Evolutionary conservation across 2,797 vertebrate genomes (phyloP).

Genomic region (Oryzias dopingdopingensis): DNA sequence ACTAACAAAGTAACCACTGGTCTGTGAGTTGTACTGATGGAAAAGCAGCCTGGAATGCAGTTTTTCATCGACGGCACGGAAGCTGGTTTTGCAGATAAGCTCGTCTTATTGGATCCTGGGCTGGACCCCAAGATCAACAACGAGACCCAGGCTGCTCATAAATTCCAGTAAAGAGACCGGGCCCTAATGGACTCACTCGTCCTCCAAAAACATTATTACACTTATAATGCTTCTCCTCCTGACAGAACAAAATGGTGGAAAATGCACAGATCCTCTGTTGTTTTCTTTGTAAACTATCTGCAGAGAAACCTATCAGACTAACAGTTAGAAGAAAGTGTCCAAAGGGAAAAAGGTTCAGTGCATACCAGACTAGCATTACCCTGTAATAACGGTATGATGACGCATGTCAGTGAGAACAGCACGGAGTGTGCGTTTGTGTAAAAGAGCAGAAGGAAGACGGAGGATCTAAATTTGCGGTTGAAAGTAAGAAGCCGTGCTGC

Average conservation of each 20-base stretch:
- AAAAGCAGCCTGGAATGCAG: not conserved
- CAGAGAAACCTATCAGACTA: constrained; percentile 27
- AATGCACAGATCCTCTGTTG: constrained; percentile 15
- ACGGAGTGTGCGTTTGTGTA: constrained; percentile 1
- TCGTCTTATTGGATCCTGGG: constrained; percentile 40
- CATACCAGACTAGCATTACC: constrained; percentile 43
- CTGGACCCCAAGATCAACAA: constrained; percentile 39
- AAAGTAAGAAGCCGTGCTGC: constrained; percentile 45
- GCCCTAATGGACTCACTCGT: constrained; percentile 20
- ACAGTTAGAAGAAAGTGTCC: constrained; percentile 12
- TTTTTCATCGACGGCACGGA: constrained; percentile 29
- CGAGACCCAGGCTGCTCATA: constrained; percentile 31
- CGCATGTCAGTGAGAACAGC: constrained; percentile 21
- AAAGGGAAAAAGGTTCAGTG: constrained; percentile 21
- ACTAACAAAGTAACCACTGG: not conserved
- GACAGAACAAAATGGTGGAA: constrained; percentile 15
- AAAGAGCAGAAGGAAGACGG: constrained; percentile 6
- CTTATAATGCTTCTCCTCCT: not conserved
- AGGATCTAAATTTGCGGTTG: constrained; percentile 33
- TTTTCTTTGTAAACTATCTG: constrained; percentile 12
- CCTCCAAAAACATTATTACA: constrained; percentile 19
- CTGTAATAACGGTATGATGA: constrained; percentile 45
- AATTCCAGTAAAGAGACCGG: constrained; percentile 38
- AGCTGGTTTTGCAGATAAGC: constrained; percentile 37
- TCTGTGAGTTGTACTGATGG: not conserved